A percentile compares a stretch with the other conserved stretches of the same genome.
phyloP scores from a whole-genome alignment of 2,113 vertebrate species.

The Agapornis roseicollis region DNA sequence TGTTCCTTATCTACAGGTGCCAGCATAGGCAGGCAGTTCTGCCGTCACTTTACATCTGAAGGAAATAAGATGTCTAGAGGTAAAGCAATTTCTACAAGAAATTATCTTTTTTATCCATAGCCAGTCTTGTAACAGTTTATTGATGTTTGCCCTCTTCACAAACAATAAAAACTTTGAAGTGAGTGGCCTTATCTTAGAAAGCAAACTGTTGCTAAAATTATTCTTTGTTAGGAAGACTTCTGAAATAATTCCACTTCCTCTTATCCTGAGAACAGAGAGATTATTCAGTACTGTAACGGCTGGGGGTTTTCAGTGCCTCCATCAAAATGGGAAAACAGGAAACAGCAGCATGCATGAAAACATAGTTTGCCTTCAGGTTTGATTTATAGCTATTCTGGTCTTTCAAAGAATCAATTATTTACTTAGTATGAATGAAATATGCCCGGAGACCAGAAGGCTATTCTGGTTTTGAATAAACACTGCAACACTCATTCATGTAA shows the following conservation, averaged over 20 bases:
- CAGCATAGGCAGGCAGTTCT: neutral
- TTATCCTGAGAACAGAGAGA: neutral
- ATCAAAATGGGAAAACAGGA: conserved; percentile 11
- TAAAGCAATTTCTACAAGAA: neutral
- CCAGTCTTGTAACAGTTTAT: neutral
- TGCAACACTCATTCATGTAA: neutral
- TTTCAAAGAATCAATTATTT: conserved; percentile 30
- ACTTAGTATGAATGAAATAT: neutral
- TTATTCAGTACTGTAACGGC: neutral
- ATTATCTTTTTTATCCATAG: neutral
- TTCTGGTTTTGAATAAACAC: neutral
- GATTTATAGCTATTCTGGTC: neutral
- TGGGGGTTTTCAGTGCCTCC: neutral
- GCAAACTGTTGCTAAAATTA: conserved; percentile 17
- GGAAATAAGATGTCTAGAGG: neutral
- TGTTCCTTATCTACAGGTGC: conserved; percentile 16
- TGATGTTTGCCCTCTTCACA: conserved; percentile 10
- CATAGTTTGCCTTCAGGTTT: neutral
- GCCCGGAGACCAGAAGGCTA: neutral
- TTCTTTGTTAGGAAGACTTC: neutral
- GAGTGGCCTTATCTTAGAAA: conserved; percentile 11
- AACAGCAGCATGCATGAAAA: neutral
- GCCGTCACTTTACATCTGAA: neutral
- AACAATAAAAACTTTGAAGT: conserved; percentile 16
- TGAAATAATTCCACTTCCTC: neutral